Evolutionary conservation across 2,888 invertebrate genomes (phyloP).

Genomic region (Eilema depressum): DNA sequence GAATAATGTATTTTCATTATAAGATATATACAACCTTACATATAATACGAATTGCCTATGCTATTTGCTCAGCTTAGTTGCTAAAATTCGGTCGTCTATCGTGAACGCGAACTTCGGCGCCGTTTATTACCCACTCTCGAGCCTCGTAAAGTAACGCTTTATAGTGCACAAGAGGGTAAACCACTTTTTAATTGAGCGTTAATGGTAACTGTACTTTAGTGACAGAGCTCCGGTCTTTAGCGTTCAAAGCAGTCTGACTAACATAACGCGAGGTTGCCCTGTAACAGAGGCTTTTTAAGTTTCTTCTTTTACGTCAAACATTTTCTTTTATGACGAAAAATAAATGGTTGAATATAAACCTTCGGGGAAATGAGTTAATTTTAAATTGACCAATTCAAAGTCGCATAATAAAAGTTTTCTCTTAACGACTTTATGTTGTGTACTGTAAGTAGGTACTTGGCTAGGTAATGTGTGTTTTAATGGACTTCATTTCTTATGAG

Average conservation of each 20-base stretch:
- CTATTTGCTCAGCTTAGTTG: constrained; percentile 65
- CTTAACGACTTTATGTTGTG: constrained; percentile 53
- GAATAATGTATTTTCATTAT: constrained; percentile 44
- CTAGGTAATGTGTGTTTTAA: constrained; percentile 48
- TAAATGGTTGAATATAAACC: constrained; percentile 53
- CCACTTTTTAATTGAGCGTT: constrained; percentile 71
- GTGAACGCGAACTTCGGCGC: constrained; percentile 64
- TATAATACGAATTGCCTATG: constrained; percentile 49
- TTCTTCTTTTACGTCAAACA: constrained; percentile 40
- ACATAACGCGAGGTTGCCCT: constrained; percentile 16
- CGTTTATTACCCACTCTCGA: constrained; percentile 61
- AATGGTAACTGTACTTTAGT: constrained; percentile 62
- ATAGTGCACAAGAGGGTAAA: constrained; percentile 68
- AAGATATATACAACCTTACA: constrained; percentile 47
- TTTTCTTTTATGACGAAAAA: constrained; percentile 44
- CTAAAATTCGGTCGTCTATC: constrained; percentile 66
- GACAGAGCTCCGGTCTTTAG: constrained; percentile 46
- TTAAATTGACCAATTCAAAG: constrained; percentile 61
- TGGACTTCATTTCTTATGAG: constrained; percentile 41
- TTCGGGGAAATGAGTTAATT: constrained; percentile 53
- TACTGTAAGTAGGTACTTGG: constrained; percentile 33
- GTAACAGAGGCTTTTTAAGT: constrained; percentile 8
- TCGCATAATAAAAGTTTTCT: constrained; percentile 57
- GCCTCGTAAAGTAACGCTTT: constrained; percentile 68
- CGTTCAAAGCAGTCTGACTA: constrained; percentile 29